A percentile compares a stretch with the other conserved stretches of the same genome.
Conservation (phyloP, 2,888 invertebrate genomes). For the Apodemia zela region DNA sequence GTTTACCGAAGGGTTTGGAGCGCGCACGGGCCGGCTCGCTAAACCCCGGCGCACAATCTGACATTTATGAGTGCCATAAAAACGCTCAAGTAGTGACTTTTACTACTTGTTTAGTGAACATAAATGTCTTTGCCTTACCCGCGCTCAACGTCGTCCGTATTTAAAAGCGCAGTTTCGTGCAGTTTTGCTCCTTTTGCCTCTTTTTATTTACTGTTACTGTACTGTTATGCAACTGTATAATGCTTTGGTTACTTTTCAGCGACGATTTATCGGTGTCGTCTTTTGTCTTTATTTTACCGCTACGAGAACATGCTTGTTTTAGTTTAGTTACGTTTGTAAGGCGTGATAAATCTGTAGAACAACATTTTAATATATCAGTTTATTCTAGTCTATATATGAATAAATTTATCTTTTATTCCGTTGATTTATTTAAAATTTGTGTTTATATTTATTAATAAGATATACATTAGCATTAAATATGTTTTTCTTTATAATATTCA, state of each 20-base stretch:
- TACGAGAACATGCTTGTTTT: slow-evolving; percentile 56
- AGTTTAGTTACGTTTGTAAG: slow-evolving; percentile 48
- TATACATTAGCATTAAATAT: too few relatives aligned
- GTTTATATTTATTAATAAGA: too few relatives aligned
- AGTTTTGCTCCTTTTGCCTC: slow-evolving; percentile 71
- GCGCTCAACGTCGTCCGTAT: slow-evolving; percentile 76
- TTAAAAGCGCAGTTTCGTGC: slow-evolving; percentile 79
- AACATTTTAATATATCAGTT: slow-evolving; percentile 21
- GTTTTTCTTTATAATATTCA: too few relatives aligned
- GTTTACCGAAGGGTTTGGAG: slow-evolving; percentile 22
- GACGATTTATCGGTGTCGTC: slow-evolving; percentile 68
- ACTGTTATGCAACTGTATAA: slow-evolving; percentile 78
- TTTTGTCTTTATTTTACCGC: slow-evolving; percentile 73
- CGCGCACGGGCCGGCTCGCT: slow-evolving; percentile 47
- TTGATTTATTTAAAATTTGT: too few relatives aligned
- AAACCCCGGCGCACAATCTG: slow-evolving; percentile 77
- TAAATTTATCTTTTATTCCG: too few relatives aligned
- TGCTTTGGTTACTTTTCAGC: slow-evolving; percentile 77
- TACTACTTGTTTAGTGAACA: slow-evolving; percentile 82
- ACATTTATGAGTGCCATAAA: slow-evolving; percentile 81
- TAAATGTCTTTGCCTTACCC: slow-evolving; percentile 81
- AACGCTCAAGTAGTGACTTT: slow-evolving; percentile 82
- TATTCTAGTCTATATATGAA: too few relatives aligned
- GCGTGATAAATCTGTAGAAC: slow-evolving; percentile 31
- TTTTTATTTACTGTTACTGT: slow-evolving; percentile 75